These are phyloP conservation scores for Xestia sexstrigata DNA, from an alignment of 2,888 invertebrate genomes.

Conservation along the genomic window DNA sequence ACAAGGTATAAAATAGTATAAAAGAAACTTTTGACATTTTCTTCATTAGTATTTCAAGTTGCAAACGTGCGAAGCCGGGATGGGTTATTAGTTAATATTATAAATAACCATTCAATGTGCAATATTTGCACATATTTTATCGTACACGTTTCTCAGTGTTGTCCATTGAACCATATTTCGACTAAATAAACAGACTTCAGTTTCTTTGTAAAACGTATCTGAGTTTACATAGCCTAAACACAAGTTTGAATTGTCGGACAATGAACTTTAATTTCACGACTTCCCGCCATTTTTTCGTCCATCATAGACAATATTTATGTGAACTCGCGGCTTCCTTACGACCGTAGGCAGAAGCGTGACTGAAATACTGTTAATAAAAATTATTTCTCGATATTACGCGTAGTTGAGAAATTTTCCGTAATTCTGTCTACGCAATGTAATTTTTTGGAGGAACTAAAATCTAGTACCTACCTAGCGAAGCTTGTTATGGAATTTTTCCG, in stretches of 20 bases:
- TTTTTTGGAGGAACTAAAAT: constrained; percentile 20
- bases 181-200: constrained; percentile 57
- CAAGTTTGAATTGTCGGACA: constrained; percentile 48
- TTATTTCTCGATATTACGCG: constrained; percentile 10
- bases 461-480: not conserved
- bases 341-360: constrained; percentile 34
- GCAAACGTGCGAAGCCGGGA: too few species aligned
- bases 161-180: constrained; percentile 43
- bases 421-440: constrained; percentile 15
- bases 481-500: not conserved
- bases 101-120: constrained; percentile 23
- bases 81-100: too few species aligned
- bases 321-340: constrained; percentile 52
- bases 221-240: constrained; percentile 58
- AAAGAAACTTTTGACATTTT: too few species aligned
- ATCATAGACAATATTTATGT: constrained; percentile 58
- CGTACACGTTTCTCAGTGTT: constrained; percentile 13
- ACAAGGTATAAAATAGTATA: too few species aligned
- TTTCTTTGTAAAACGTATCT: constrained; percentile 53
- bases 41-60: too few species aligned
- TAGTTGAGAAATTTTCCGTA: constrained; percentile 23
- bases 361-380: constrained; percentile 38
- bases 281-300: constrained; percentile 47
- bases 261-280: constrained; percentile 51
- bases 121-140: constrained; percentile 36